Percentiles rank a stretch among this genome's conserved stretches.
These are phyloP conservation scores for Delphinapterus leucas DNA, from an alignment of 2,113 vertebrate genomes.

Conservation along the genomic window DNA sequence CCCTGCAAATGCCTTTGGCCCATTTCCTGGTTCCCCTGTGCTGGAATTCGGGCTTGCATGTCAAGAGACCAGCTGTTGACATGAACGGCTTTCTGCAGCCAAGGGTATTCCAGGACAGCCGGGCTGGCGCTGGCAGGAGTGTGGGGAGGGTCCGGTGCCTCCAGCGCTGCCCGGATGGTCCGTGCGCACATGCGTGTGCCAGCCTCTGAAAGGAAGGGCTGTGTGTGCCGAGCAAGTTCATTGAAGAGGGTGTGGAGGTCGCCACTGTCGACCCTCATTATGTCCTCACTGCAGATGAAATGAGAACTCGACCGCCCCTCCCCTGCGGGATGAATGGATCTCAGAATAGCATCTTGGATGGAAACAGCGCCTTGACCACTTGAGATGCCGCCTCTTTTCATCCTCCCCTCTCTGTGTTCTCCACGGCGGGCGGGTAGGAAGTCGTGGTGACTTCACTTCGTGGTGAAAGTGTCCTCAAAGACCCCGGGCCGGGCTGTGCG, in stretches of 20 bases:
- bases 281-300: neutral
- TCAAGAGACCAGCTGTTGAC: neutral
- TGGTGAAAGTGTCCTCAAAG: constrained; percentile 35
- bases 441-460: neutral
- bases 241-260: constrained; percentile 27
- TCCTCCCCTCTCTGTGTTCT: constrained; percentile 47
- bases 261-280: neutral
- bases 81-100: accelerated
- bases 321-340: neutral
- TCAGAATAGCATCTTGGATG: neutral
- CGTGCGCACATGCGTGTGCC: accelerated
- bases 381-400: neutral
- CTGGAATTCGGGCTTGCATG: accelerated
- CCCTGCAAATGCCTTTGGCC: neutral
- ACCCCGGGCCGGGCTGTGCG: neutral
- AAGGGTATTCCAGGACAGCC: accelerated
- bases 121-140: neutral
- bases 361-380: neutral
- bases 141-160: neutral
- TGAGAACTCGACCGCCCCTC: neutral
- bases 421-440: neutral
- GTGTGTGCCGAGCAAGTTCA: accelerated
- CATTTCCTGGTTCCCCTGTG: accelerated
- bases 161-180: accelerated
- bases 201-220: neutral